Evolutionary conservation across 2,113 vertebrate species (phyloP), one percentile per base, ranked within the genome.

Genomic region (Sylvietta virens): DNA sequence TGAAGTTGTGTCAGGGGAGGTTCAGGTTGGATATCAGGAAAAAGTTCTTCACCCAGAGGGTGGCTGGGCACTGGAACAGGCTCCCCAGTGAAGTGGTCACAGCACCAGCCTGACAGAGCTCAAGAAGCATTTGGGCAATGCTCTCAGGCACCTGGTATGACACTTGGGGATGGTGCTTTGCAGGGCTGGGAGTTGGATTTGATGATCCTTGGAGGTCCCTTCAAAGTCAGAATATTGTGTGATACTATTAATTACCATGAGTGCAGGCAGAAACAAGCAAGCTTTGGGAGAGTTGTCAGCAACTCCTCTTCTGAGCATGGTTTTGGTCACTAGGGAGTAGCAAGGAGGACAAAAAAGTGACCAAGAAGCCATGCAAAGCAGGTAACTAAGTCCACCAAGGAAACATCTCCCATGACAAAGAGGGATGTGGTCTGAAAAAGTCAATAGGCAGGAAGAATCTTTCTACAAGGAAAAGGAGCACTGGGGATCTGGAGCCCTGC

Each of bases 81-180:
- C 9, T 67, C 27, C 21, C 14, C 44, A 44, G 9, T 17, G 27
- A 0, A 18, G 6, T 23, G 27, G 5, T 51, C 44, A 58, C 44
- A 22, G 45, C 45, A 60, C 7, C 37, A 37, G 9, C 45, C 62
- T 23, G 33, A 33, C 14, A 23, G 44, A 42, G 14, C 1, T 58
- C 27, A 37, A 12, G 37, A 44, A 33, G 33, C 2, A 1, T 44
- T 44, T 45, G 54, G 10, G 37, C 22, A 69, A 28, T 7, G 3
- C 9, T 44, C 2, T 37, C 44, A 67, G 53, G 44, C 22, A 67
- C 0, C 0, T 18, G 18, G 18, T 37, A 27, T 60, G 62, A 24
- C 1, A 50, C 37, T 51, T 22, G 22, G 60, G 56, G 44, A 35
- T 50, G 51, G 17, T 51, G 14, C 53, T 77, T 26, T 67, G 31